phyloP scores from a whole-genome alignment of 2,797 vertebrate species.

The Gambusia yucatana region DNA sequence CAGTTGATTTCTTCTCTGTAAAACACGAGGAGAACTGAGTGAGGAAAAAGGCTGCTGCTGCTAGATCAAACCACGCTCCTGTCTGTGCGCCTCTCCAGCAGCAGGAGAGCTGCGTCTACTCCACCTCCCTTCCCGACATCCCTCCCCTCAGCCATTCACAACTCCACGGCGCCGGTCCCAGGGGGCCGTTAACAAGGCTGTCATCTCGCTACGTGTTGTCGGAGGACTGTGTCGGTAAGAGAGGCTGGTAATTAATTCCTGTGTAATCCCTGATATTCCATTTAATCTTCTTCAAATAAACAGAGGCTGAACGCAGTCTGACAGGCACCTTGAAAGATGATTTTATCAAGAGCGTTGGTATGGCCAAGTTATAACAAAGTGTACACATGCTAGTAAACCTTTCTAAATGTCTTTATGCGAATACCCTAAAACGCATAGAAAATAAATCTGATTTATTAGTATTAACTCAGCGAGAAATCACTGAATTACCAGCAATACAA shows the following conservation, averaged over 20 bases:
- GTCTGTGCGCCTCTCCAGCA: slow-evolving; percentile 37
- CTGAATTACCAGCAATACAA: too few relatives aligned
- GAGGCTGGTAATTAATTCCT: slow-evolving; percentile 8
- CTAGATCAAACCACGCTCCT: slow-evolving; percentile 52
- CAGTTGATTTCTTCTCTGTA: neutral
- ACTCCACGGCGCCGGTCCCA: slow-evolving; percentile 28
- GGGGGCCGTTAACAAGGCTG: slow-evolving; percentile 22
- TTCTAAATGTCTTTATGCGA: neutral
- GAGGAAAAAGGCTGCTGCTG: slow-evolving; percentile 19
- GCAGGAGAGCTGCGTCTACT: slow-evolving; percentile 24
- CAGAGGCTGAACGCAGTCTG: neutral
- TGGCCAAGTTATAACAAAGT: neutral
- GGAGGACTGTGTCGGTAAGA: slow-evolving; percentile 2
- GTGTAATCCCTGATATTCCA: neutral
- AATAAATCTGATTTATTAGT: too few relatives aligned
- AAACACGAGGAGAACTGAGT: slow-evolving; percentile 3
- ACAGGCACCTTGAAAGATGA: neutral
- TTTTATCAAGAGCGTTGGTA: neutral
- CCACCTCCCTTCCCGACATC: neutral
- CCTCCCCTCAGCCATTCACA: slow-evolving; percentile 39
- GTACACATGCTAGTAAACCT: too few relatives aligned
- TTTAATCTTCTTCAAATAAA: neutral
- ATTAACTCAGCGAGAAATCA: too few relatives aligned
- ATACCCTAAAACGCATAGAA: neutral
- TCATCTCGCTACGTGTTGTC: slow-evolving; percentile 10